Percentiles rank a stretch among this genome's conserved stretches.
These are phyloP conservation scores for Campoplex nolae DNA, from an alignment of 2,888 invertebrate genomes.

Conservation along the genomic window DNA sequence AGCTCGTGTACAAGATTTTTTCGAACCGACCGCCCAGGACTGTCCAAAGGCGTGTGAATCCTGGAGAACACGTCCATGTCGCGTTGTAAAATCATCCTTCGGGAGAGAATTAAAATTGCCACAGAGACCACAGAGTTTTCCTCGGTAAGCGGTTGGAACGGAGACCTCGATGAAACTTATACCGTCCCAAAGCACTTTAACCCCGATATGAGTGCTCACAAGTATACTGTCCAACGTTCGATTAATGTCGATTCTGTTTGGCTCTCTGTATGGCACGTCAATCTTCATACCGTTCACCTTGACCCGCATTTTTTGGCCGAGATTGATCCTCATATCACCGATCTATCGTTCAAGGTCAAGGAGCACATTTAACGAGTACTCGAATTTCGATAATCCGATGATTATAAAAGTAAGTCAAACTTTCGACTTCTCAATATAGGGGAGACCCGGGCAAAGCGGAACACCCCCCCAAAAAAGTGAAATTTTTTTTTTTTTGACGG, in stretches of 20 bases:
- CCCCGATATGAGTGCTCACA: constrained; percentile 90
- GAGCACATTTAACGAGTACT: constrained; percentile 12
- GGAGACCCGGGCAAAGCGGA: no score
- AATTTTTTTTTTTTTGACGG: no score
- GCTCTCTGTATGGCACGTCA: constrained; percentile 88
- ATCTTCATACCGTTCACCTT: constrained; percentile 94
- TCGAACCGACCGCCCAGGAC: constrained; percentile 96
- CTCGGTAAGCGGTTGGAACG: constrained; percentile 91
- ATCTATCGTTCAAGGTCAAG: constrained; percentile 80
- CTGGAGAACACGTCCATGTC: constrained; percentile 88
- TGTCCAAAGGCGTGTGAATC: constrained; percentile 91
- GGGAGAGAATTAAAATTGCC: constrained; percentile 96
- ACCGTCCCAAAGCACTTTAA: constrained; percentile 96
- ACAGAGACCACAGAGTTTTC: constrained; percentile 94
- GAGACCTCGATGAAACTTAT: constrained; percentile 95
- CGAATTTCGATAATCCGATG: neutral
- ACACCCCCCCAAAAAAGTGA: no score
- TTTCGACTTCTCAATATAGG: neutral
- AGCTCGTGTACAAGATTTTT: constrained; percentile 88
- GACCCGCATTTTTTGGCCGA: constrained; percentile 94
- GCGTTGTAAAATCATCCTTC: constrained; percentile 93
- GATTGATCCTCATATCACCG: constrained; percentile 91
- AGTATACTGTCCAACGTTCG: constrained; percentile 89
- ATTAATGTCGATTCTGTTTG: constrained; percentile 87
- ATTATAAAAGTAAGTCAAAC: neutral